Evolutionary conservation across 2,797 vertebrate genomes (phyloP), one percentile per base, ranked within the genome.

Genomic region (Anas bahamensis): DNA sequence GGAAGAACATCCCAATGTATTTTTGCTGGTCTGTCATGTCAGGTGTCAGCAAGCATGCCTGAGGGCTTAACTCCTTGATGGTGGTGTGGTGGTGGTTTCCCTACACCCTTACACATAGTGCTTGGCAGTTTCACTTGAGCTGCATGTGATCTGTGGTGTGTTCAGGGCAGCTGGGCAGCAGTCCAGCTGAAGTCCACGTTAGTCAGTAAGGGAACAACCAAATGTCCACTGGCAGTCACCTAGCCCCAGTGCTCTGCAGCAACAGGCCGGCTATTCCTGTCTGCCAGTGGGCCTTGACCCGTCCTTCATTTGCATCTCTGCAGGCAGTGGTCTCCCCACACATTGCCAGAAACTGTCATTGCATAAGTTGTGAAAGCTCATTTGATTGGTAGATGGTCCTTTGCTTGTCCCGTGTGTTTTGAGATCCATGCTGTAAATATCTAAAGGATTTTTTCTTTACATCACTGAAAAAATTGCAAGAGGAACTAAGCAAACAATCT

Each of bases 121-220:
- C 60, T 71, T 59, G 33, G 35, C 35, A 53, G 55, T 72, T 81
- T 81, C 2, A 6, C 66, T 66, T 1, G 0, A 39, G 56, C 11
- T 56, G 1, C 1, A 0, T 15, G 44, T 29, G 44, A 59, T 31
- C 39, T 2, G 1, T 0, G 0, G 12, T 55, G 5, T 6, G 0
- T 76, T 82, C 0, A 0, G 65, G 33, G 19, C 31, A 74, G 22
- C 21, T 17, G 48, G 60, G 57, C 68, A 86, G 24, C 61, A 41
- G 33, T 64, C 41, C 44, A 66, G 33, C 71, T 86, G 57, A 77
- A 77, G 22, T 90, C 86, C 41, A 33, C 24, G 1, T 66, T 10
- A 21, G 41, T 72, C 53, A 37, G 33, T 79, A 76, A 80, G 55
- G 61, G 4, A 88, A 48, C 52, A 83, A 29, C 42, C 28, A 73